Base-by-base conservation (phyloP, 2,113 vertebrate genomes). In the Spheniscus mendiculus region DNA sequence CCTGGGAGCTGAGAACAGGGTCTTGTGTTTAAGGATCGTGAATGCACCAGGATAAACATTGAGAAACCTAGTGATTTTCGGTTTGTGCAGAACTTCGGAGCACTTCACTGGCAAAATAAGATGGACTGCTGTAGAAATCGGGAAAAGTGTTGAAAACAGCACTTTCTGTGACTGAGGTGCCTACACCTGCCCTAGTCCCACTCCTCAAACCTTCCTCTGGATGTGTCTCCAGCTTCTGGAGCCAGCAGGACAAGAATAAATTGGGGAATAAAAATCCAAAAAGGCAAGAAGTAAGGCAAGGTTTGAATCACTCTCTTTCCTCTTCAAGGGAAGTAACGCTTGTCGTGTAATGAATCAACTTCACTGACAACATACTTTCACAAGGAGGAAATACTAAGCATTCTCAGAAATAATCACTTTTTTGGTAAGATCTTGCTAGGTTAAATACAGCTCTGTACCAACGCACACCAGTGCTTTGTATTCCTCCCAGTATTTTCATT, bases 401-500 rank as follows among this genome's bases (percentile, higher is more conserved):
- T 91, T 69, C 47, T 47, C 56, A 49, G 36, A 83, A 98, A 87
- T 45, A 85, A 92, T 62, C 9, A 15, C 32, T 89, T 97, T 95
- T 95, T 72, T 79, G 26, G 34, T 95, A 93, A 73, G 71, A 87
- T 97, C 98, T 97, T 96, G 27, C 73, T 97, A 71, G 77, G 88
- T 97, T 98, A 97, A 97, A 96, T 83, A 63, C 53, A 88, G 92
- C 72, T 96, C 81, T 66, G 61, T 79, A 96, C 80, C 70, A 87
- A 79, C 52, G 20, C 85, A 87, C 74, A 92, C 96, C 82, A 91
- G 93, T 94, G 97, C 88, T 98, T 98, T 97, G 95, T 98, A 98
- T 98, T 98, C 98, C 83, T 97, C 97, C 94, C 92, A 90, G 94
- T 98, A 97, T 97, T 98, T 98, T 98, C 95, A 98, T 98, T 98